A percentile compares a stretch with the other conserved stretches of the same genome.
These are phyloP conservation scores for Discoglossus pictus DNA, from an alignment of 2,797 vertebrate species.

Conservation along the genomic window DNA sequence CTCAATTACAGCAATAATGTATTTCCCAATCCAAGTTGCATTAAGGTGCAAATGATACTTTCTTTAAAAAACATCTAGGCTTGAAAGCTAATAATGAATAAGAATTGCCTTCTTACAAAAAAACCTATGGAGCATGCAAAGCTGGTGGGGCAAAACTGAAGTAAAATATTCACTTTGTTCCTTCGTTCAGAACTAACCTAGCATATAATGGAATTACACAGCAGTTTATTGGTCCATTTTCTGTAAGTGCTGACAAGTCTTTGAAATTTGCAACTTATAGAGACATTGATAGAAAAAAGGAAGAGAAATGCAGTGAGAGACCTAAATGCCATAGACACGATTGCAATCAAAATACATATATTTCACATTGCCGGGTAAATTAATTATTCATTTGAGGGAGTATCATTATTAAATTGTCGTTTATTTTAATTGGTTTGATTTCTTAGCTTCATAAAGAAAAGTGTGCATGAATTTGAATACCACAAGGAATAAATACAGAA, in stretches of 20 bases:
- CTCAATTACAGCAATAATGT: too few species aligned
- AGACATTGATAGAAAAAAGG: too few species aligned
- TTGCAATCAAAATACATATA: too few species aligned
- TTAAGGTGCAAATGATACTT: slow-evolving; percentile 31
- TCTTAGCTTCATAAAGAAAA: too few species aligned
- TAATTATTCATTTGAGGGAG: too few species aligned
- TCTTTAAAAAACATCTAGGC: slow-evolving; percentile 21
- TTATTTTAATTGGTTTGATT: too few species aligned
- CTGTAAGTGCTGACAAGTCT: slow-evolving; percentile 18
- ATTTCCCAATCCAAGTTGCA: slow-evolving; percentile 5
- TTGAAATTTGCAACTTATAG: neutral
- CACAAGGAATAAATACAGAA: too few species aligned
- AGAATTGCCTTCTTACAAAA: slow-evolving; percentile 23
- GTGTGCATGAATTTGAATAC: too few species aligned
- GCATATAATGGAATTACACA: slow-evolving; percentile 34
- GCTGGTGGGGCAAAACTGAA: slow-evolving; percentile 35
- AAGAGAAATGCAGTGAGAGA: too few species aligned
- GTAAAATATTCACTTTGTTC: slow-evolving; percentile 33
- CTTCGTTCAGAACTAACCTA: slow-evolving; percentile 29
- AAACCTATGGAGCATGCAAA: slow-evolving; percentile 30
- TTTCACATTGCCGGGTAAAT: too few species aligned
- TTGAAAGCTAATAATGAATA: slow-evolving; percentile 32
- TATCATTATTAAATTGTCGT: too few species aligned
- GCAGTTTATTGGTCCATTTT: slow-evolving; percentile 29
- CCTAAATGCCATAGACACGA: too few species aligned